Conservation (phyloP, 2,888 invertebrate species). For the Standfussiana lucernea region DNA sequence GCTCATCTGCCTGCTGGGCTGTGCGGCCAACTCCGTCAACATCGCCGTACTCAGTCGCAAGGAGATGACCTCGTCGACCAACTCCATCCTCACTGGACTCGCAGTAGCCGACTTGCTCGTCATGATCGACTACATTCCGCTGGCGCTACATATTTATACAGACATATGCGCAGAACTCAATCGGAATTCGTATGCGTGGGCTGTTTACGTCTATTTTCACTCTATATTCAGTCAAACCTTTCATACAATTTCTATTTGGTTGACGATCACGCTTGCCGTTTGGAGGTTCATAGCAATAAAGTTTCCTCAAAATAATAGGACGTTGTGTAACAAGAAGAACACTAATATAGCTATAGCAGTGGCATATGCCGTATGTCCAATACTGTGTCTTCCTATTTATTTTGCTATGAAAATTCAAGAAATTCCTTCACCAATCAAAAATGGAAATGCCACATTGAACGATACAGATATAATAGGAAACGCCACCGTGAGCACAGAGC, state of each 20-base stretch:
- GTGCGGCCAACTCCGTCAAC: constrained; percentile 96
- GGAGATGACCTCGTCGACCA: constrained; percentile 98
- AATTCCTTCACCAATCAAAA: constrained; percentile 67
- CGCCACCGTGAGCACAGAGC: constrained; percentile 79
- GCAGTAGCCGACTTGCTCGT: constrained; percentile 98
- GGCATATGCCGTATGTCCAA: constrained; percentile 95
- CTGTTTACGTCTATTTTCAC: constrained; percentile 96
- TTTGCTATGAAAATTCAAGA: constrained; percentile 94
- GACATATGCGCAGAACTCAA: constrained; percentile 88
- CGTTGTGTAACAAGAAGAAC: constrained; percentile 95
- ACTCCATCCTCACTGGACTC: constrained; percentile 97
- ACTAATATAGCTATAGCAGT: constrained; percentile 94
- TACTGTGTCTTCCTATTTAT: constrained; percentile 96
- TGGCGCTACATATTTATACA: constrained; percentile 95
- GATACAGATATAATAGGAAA: constrained; percentile 72
- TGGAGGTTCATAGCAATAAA: constrained; percentile 97
- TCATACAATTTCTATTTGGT: constrained; percentile 97
- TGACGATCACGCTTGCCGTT: constrained; percentile 97
- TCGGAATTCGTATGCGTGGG: constrained; percentile 93
- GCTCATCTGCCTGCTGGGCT: constrained; percentile 96
- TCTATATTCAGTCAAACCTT: constrained; percentile 97
- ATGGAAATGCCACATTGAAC: constrained; percentile 74
- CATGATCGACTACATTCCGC: constrained; percentile 98
- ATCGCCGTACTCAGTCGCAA: constrained; percentile 96
- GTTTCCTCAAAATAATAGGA: constrained; percentile 95